Percentiles rank a stretch among this genome's conserved stretches.
phyloP scores from a whole-genome alignment of 2,797 vertebrate species.

The Stomatorhinus walkeri region DNA sequence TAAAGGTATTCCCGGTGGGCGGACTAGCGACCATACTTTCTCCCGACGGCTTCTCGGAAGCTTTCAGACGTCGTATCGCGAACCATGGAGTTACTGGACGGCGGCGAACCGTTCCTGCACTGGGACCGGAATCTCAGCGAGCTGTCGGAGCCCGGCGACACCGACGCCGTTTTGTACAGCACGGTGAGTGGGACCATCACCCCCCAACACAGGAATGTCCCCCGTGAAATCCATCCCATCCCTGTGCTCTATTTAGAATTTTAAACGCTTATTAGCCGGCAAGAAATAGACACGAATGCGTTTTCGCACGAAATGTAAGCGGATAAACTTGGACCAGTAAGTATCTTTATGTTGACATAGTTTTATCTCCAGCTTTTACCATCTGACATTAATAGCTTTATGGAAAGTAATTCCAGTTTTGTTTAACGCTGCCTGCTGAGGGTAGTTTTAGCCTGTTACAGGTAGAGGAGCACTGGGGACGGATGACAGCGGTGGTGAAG shows the following conservation, averaged over 20 bases:
- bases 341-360: background rate
- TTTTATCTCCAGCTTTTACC: background rate
- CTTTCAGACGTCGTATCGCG: background rate
- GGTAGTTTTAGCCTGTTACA: background rate
- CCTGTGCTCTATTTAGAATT: background rate
- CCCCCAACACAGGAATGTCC: slow-evolving; percentile 4
- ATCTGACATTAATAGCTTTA: background rate
- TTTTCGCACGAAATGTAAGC: background rate
- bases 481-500: background rate
- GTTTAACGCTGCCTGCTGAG: background rate
- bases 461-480: background rate
- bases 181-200: slow-evolving; percentile 66
- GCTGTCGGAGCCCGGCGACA: slow-evolving; percentile 78
- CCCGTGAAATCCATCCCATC: background rate
- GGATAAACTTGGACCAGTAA: background rate
- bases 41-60: background rate
- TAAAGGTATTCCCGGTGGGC: background rate
- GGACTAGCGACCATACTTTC: background rate
- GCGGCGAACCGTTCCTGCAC: slow-evolving; percentile 71
- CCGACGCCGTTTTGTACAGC: slow-evolving; percentile 73
- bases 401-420: background rate
- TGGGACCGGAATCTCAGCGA: slow-evolving; percentile 94
- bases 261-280: background rate
- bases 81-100: slow-evolving; percentile 83
- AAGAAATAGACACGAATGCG: background rate